Base-by-base conservation (phyloP, 2,797 vertebrate genomes). In the Buceros bicornis region DNA sequence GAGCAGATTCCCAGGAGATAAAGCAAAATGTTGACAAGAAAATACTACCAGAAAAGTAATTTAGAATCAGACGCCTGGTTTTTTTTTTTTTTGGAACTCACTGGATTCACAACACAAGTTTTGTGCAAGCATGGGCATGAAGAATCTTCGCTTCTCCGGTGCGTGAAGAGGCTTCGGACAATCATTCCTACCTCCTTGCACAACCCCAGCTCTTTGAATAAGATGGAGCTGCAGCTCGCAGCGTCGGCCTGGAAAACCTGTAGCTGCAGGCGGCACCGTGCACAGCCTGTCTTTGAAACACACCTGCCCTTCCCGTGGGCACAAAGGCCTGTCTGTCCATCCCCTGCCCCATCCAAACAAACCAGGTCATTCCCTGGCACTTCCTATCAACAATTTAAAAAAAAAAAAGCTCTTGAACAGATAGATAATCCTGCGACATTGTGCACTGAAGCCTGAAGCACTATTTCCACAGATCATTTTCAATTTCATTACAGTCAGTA, bases 51-150 rank as follows among this genome's bases (percentile, higher is more conserved):
- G 40, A 73, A 88, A 72, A 73, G 19, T 26, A 28, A 65, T 33
- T 69, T 16, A 70, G 67, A 48, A 65, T 26, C 16, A 42, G 65
- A 40, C 11, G 5, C 2, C 11, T 4, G 22, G 37, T 10, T 40
- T 40, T 40, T 33, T 33, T 33, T 4, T 17, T 53, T 77, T 21
- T 60, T 48, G 29, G 48, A 84, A 66, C 24, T 45, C 3, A 22
- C 1, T 70, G 82, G 43, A 58, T 73, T 70, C 83, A 33, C 57
- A 70, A 8, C n/a, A 21, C 6, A 33, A 22, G 16, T 16, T 72
- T 28, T 45, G 33, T 9, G 26, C 18, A 26, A 0, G 4, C 10
- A 24, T 0, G 53, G 60, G 33, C 65, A 35, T 3, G 7, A 48
- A 43, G 67, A 73, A 25, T 6, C 24, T 13, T 11, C 19, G 47